These are phyloP conservation scores for Chloropsis cyanopogon DNA, from an alignment of 2,113 vertebrate genomes.

Conservation along the genomic window DNA sequence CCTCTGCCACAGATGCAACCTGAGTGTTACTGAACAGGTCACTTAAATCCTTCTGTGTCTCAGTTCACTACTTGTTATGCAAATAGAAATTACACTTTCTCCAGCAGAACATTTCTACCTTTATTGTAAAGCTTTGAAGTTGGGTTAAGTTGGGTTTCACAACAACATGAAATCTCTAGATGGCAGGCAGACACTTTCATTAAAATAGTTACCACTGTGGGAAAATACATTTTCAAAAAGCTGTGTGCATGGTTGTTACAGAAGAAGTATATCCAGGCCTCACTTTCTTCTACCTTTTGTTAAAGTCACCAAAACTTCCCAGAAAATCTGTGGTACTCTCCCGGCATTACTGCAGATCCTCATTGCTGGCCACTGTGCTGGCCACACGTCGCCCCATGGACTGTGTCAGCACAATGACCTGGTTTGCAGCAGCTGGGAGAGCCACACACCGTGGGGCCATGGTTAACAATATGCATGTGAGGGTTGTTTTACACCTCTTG, in stretches of 20 bases:
- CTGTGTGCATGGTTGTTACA: background rate
- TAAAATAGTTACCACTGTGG: background rate
- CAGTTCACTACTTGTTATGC: background rate
- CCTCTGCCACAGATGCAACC: background rate
- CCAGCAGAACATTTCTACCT: background rate
- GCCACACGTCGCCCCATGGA: background rate
- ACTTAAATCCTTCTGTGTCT: background rate
- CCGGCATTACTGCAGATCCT: background rate
- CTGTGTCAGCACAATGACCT: background rate
- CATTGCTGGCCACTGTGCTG: background rate
- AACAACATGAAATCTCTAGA: background rate
- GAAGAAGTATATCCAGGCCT: background rate
- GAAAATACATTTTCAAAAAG: background rate
- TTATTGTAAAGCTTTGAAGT: background rate
- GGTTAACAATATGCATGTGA: background rate
- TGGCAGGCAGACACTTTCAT: background rate
- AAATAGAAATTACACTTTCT: background rate
- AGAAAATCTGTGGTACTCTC: background rate
- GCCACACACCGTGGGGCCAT: background rate
- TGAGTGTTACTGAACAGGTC: background rate
- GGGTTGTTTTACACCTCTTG: background rate
- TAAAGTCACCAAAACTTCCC: background rate
- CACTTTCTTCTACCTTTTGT: background rate
- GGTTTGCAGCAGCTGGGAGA: background rate
- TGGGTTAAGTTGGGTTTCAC: background rate